Evolutionary conservation across 2,888 invertebrate species (phyloP), one percentile per base, ranked within the genome.

Genomic region (Trachelus iudaicus): DNA sequence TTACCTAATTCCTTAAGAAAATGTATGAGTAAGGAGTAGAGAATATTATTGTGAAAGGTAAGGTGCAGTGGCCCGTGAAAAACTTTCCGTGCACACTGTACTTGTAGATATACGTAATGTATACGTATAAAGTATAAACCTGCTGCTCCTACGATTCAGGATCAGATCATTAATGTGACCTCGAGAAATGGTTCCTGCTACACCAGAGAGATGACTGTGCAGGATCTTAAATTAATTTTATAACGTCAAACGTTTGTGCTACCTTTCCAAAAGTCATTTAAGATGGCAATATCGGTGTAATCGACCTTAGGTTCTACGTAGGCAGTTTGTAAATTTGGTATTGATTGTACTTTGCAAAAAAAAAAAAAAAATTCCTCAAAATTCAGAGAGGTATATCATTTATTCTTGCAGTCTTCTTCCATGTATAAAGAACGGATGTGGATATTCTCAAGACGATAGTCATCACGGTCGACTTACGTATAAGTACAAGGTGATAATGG

Each of bases 41-140:
- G 9, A 56, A 23, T 56, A 56, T 56, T 56, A 82, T 85, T 82
- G 86, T 86, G 86, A 86, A 86, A 86, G 86, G 87, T 83, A 85
- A 84, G 84, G 85, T 56, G 86, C 85, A 85, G 85, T 86, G 85
- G 85, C 84, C 85, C 82, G 84, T 81, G 76, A 76, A 35, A 56
- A 69, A 56, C 56, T 56, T 23, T 56, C 56, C 9, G 56, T 56
- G 23, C 23, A 23, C 23, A 56, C 23, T 56, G 56, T 31, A 31
- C 37, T 13, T 73, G 31, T n/a, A 11, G 13, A 40, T 11, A 34
- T 68, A 31, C 34, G 69, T 23, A 56, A 56, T 23, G 9, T 23
- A 23, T 23, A 56, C 3, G 6, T 23, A 56, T 9, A 56, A 15
- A 56, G 6, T 56, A 9, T 23, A 56, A 56, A 56, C 23, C 23